phyloP scores from a whole-genome alignment of 2,797 vertebrate genomes.

The Centroberyx gerrardi region DNA sequence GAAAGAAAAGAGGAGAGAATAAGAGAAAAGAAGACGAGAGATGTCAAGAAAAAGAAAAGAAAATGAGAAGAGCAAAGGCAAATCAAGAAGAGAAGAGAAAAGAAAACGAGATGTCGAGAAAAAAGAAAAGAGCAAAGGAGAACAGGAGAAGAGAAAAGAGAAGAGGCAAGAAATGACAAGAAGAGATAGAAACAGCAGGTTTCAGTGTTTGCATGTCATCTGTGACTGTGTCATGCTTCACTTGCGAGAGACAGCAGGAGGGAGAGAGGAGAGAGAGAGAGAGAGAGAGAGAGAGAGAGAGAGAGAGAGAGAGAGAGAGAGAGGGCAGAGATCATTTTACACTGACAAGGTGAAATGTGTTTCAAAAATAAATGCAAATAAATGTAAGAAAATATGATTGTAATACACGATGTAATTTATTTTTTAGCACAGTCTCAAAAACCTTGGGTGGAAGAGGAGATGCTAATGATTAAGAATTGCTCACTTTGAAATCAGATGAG shows the following conservation, averaged over 20 bases:
- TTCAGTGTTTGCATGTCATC: constrained; percentile 35
- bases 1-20: neutral
- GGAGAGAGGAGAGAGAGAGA: constrained; percentile 11
- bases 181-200: constrained; percentile 34
- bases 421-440: too few species aligned
- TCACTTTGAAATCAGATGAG: too few species aligned
- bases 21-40: constrained; percentile 11
- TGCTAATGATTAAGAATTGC: too few species aligned
- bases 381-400: too few species aligned
- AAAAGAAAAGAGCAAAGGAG: neutral
- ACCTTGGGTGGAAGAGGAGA: too few species aligned
- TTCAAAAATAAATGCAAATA: constrained; percentile 38
- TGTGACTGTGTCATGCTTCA: constrained; percentile 42
- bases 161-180: neutral
- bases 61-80: neutral
- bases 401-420: too few species aligned
- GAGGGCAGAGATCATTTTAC: constrained; percentile 6
- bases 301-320: neutral
- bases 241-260: constrained; percentile 30
- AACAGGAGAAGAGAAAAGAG: neutral
- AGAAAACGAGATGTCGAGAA: neutral
- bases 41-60: constrained; percentile 1
- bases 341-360: constrained; percentile 3
- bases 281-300: too few species aligned
- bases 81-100: constrained; percentile 7